Evolutionary conservation across 2,888 invertebrate genomes (phyloP).

Genomic region (Papilio demoleus): DNA sequence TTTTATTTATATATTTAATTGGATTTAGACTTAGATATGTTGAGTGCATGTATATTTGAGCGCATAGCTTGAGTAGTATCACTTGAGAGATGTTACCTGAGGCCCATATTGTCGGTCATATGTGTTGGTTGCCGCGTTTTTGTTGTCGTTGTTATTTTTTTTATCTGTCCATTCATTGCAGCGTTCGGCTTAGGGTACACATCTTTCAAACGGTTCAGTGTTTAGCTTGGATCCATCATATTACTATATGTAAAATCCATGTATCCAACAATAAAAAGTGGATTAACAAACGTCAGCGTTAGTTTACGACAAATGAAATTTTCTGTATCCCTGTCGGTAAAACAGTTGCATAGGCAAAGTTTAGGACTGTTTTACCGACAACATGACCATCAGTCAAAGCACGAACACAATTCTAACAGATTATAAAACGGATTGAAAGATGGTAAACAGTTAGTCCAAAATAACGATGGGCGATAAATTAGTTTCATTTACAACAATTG

Average conservation of each 20-base stretch:
- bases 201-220: conserved; percentile 70
- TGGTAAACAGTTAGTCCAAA: neutral
- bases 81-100: conserved; percentile 83
- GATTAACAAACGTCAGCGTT: neutral
- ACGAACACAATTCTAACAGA: too few species aligned
- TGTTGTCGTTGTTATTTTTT: conserved; percentile 44
- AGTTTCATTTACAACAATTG: neutral
- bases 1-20: conserved; percentile 41
- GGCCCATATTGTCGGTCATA: conserved; percentile 65
- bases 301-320: neutral
- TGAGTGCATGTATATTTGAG: conserved; percentile 64
- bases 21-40: conserved; percentile 46
- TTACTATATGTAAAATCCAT: neutral
- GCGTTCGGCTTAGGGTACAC: conserved; percentile 73
- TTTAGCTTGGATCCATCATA: conserved; percentile 36
- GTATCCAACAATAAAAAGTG: neutral
- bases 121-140: conserved; percentile 40
- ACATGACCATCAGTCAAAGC: neutral
- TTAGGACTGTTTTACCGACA: neutral
- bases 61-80: conserved; percentile 62
- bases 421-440: too few species aligned
- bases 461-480: neutral
- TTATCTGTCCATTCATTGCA: conserved; percentile 69
- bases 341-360: neutral
- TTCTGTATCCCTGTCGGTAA: neutral